Evolutionary conservation across 2,113 vertebrate species (phyloP).

Genomic region (Mus pahari): DNA sequence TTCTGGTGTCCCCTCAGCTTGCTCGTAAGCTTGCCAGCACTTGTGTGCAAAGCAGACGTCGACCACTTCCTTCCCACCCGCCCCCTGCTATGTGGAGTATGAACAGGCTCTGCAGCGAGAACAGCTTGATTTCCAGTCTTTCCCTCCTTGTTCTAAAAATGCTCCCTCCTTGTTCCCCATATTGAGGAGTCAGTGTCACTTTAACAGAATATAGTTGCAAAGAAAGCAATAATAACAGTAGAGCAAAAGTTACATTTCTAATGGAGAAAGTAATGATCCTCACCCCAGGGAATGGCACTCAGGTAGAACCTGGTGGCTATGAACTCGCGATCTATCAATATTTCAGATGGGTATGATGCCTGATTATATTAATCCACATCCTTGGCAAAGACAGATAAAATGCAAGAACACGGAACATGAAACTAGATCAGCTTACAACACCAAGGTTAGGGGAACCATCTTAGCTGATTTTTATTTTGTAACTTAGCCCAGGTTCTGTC

Average conservation of each 20-base stretch:
- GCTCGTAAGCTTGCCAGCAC: neutral
- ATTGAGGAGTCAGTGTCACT: neutral
- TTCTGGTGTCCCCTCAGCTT: neutral
- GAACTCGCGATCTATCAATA: neutral
- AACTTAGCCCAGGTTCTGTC: neutral
- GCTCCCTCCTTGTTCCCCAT: neutral
- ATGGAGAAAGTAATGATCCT: neutral
- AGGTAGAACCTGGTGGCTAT: neutral
- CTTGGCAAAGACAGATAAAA: neutral
- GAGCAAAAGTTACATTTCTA: neutral
- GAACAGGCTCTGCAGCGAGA: neutral
- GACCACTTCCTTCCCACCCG: neutral
- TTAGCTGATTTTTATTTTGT: constrained; percentile 14
- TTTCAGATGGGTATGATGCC: neutral
- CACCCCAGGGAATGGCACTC: neutral
- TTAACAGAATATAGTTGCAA: neutral
- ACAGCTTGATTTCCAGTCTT: neutral
- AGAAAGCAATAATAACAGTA: neutral
- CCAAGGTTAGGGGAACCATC: neutral
- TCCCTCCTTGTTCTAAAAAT: neutral
- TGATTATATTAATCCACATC: neutral
- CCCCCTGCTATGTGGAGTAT: neutral
- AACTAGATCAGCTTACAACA: neutral
- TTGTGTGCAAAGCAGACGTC: neutral
- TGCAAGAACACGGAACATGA: neutral